Conservation (phyloP, 2,888 invertebrate genomes). For the Agonum fuliginosum region DNA sequence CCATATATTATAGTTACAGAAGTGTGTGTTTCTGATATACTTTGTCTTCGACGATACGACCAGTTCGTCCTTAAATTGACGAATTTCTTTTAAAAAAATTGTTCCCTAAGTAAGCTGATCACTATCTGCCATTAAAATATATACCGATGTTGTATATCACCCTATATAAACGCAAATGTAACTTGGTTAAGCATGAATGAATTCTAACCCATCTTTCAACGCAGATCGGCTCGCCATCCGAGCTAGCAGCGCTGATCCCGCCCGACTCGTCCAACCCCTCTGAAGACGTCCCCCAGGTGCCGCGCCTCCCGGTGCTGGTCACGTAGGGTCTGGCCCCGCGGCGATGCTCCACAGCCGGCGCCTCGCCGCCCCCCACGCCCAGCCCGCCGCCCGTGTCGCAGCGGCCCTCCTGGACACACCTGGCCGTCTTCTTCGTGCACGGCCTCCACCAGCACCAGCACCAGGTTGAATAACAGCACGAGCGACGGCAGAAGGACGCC, state of each 20-base stretch:
- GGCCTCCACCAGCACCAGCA: not conserved
- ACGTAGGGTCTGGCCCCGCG: conserved; percentile 19
- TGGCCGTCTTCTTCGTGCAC: conserved; percentile 40
- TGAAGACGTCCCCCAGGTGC: not conserved
- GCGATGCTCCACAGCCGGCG: conserved; percentile 14
- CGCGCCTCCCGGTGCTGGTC: not conserved
- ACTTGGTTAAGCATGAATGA: no score
- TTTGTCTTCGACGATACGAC: no score
- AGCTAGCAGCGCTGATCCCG: conserved; percentile 76
- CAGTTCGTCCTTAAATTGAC: no score
- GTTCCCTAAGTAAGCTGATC: no score
- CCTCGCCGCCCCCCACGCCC: not conserved
- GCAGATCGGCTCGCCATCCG: conserved; percentile 75
- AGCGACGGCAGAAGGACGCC: no score
- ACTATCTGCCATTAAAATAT: no score
- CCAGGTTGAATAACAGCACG: not conserved
- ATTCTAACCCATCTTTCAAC: no score
- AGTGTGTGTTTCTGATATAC: no score
- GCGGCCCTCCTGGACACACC: conserved; percentile 28
- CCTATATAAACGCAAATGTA: no score
- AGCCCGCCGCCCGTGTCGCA: not conserved
- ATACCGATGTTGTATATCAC: no score
- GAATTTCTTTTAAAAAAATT: no score
- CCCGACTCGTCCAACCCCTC: not conserved
- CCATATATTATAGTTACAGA: no score